Conservation (phyloP, 2,113 vertebrate genomes). For the Muntiacus reevesi region DNA sequence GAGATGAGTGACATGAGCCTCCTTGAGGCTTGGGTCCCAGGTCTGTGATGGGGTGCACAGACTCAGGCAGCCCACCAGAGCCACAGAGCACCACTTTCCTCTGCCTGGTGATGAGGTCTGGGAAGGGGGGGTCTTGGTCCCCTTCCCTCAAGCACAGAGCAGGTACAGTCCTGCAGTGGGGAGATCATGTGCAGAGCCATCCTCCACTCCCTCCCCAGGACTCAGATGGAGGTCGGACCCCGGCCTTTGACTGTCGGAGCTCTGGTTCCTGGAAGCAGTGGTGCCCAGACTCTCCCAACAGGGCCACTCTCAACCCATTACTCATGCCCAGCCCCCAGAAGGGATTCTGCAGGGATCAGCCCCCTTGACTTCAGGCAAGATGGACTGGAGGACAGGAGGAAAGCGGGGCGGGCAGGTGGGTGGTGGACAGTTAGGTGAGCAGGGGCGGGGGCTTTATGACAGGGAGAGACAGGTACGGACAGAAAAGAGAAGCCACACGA, state of each 20-base stretch:
- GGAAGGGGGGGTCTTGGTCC: neutral
- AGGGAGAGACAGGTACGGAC: neutral
- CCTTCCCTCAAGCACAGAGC: neutral
- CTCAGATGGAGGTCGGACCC: neutral
- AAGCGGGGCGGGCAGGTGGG: accelerated
- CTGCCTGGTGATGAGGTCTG: neutral
- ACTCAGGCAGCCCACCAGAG: neutral
- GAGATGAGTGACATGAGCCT: neutral
- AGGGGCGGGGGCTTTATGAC: accelerated
- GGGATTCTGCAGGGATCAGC: neutral
- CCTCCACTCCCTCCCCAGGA: neutral
- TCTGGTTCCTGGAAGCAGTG: neutral
- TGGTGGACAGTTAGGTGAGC: neutral
- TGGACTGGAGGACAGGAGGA: neutral
- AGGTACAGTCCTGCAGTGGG: no score
- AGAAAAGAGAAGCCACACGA: neutral
- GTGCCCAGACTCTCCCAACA: neutral
- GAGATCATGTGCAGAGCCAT: neutral
- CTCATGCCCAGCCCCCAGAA: neutral
- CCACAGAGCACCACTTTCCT: accelerated
- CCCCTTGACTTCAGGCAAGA: neutral
- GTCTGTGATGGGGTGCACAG: neutral
- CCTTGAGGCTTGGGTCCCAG: neutral
- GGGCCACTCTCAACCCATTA: neutral
- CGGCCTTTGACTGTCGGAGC: neutral